Base-by-base conservation (phyloP, 2,888 invertebrate species). In the Polyommatus icarus region DNA sequence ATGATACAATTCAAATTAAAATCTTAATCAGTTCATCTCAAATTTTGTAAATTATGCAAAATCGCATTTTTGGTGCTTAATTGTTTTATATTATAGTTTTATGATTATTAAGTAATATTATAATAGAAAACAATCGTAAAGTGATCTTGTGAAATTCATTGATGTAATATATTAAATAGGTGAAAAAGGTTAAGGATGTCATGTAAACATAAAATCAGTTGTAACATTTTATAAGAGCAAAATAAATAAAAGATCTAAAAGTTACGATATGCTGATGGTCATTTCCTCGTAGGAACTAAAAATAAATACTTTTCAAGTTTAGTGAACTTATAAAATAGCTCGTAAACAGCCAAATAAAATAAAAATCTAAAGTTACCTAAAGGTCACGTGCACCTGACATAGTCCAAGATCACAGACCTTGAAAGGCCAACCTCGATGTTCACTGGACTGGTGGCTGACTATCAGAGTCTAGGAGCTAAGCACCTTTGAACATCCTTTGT, bases 391-490 rank as follows among this genome's bases (percentile, higher is more conserved):
- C 40, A 73, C 46, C 40, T 40, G 67, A 32, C 71, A 71, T 40
- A 77, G 71, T 71, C 24, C 32, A 71, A 40, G 54, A 67, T 77
- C 24, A 67, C 61, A 71, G 71, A 78, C 80, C 79, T 80, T 80
- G 79, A 79, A 80, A 80, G 76, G 75, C 71, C 79, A 36, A 79
- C 80, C 80, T 79, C 77, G 78, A 80, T 81, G 79, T 54, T 79
- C 80, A 81, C 50, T 72, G 72, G 72, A 59, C 71, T 77, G 77
- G 75, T 76, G 50, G 78, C 73, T 78, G 46, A 75, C 36, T 75
- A 67, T 73, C 76, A 72, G 72, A 76, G 76, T 29, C 76, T 76
- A 46, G 50, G 50, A 71, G 76, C 46, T 76, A 76, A 76, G 29
- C 18, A 75, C 54, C 24, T 29, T 15, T 20, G 29, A 24, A 50